Evolutionary conservation across 2,888 invertebrate species (phyloP), one percentile per base, ranked within the genome.

Genomic region (Venustoraphidia nigricollis): DNA sequence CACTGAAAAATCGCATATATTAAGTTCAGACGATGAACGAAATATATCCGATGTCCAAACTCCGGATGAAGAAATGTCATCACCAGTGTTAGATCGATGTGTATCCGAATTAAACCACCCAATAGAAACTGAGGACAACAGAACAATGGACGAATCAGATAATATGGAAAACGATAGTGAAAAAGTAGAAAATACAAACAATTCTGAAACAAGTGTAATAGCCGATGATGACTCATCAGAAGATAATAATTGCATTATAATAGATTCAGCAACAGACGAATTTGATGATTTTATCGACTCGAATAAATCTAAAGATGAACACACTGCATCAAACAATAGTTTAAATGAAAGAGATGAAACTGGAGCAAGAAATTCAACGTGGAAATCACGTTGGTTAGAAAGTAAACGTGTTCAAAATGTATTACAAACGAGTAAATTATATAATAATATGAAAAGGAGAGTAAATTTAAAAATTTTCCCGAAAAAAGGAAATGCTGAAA

Each of bases 361-460:
- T 17, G 10, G 5, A 11, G 43, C 34, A 11, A 34, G 10, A 34
- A 45, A 11, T 37, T 10, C 36, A 14, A 47, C 47, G 17, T 47
- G 47, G 47, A 47, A 47, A 11, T 10, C 17, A 17, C 47, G 47
- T 43, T 47, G 47, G 47, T 40, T 47, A 34, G 42, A 37, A 34
- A 47, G 47, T 36, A 42, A 42, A 36, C 38, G 38, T 27, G 47
- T 47, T 10, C 27, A 47, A 42, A 47, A 17, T 42, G 47, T 47
- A 13, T 37, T 47, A 9, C 47, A 47, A 36, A 47, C 47, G 3
- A 47, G 47, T 42, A 47, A 47, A 43, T 34, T 47, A 27, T 47
- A 17, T 43, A 47, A 47, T 42, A 47, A 43, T 37, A 37, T 47
- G 37, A 47, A 47, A 11, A 36, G 47, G n/a, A 47, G 27, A 6